Base-by-base conservation (phyloP, 2,113 vertebrate genomes). In the Brachionichthys hirsutus region DNA sequence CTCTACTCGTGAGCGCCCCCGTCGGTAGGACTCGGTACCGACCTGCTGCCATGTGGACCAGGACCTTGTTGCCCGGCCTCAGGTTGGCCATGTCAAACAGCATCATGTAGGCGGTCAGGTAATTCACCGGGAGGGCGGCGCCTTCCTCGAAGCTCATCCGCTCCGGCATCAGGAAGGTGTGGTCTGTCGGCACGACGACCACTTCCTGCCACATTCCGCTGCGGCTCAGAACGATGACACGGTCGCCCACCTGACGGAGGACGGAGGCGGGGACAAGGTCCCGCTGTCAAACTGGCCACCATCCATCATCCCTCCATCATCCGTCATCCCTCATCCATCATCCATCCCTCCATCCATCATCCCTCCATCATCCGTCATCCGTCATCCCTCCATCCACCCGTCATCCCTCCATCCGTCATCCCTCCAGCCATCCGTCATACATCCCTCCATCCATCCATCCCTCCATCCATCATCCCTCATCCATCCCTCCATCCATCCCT, bases 11-110 rank as follows among this genome's bases (percentile, higher is more conserved):
- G n/a, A n/a, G n/a, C n/a, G n/a, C n/a, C n/a, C n/a, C n/a, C n/a
- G n/a, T n/a, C n/a, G n/a, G n/a, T n/a, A n/a, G n/a, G n/a, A n/a
- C n/a, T n/a, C 24, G 24, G 24, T 4, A 8, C 24, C 24, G 24
- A 98, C 95, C 95, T 91, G 95, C 95, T 52, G 95, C 95, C 94
- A 97, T 97, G 86, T 98, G 95, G 67, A 98, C 74, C n/a, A 98
- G 93, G 59, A 98, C 85, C 0, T 94, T 98, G 83, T 97, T 94
- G 76, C 93, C 92, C 1, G 95, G 92, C 68, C 90, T 88, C 41
- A 97, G 67, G 68, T 97, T 95, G 67, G 93, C 94, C 44, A 95
- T 93, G 64, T 96, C 92, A 41, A 97, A 96, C 41, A 98, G 92
- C 82, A 97, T 84, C 93, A 97, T 90, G 85, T 97, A 94, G 73